These are phyloP conservation scores for Ostrea edulis DNA, from an alignment of 1,140 invertebrate genomes.

Conservation along the genomic window DNA sequence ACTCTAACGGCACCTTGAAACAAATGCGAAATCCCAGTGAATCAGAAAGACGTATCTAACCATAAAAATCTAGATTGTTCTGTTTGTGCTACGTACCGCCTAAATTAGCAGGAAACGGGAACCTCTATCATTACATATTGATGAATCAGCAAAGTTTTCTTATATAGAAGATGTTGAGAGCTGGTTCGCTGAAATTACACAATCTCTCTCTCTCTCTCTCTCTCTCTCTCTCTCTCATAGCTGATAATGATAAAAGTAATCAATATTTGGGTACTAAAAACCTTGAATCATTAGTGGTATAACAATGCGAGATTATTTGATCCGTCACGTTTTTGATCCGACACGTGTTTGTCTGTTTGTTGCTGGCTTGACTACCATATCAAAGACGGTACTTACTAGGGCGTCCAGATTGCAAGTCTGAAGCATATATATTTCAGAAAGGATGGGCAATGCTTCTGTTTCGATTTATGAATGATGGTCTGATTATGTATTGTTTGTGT, in stretches of 20 bases:
- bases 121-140: neutral
- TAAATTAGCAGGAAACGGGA: neutral
- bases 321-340: neutral
- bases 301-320: neutral
- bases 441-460: neutral
- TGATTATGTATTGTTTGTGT: neutral
- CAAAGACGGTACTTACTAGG: too few species aligned
- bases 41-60: neutral
- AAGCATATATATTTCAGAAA: neutral
- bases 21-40: neutral
- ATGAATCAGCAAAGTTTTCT: neutral
- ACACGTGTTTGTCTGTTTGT: neutral
- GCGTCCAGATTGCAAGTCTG: too few species aligned
- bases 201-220: neutral
- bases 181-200: neutral
- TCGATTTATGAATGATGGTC: slow-evolving; percentile 3
- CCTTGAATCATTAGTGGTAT: neutral
- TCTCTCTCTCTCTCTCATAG: neutral
- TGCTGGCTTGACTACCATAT: too few species aligned
- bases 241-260: neutral
- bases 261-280: neutral
- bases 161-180: neutral
- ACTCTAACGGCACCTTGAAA: neutral
- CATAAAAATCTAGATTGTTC: neutral
- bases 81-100: neutral